Percentiles rank a stretch among this genome's conserved stretches.
These are phyloP conservation scores for Agrilus mali DNA, from an alignment of 2,888 invertebrate genomes.

Conservation along the genomic window DNA sequence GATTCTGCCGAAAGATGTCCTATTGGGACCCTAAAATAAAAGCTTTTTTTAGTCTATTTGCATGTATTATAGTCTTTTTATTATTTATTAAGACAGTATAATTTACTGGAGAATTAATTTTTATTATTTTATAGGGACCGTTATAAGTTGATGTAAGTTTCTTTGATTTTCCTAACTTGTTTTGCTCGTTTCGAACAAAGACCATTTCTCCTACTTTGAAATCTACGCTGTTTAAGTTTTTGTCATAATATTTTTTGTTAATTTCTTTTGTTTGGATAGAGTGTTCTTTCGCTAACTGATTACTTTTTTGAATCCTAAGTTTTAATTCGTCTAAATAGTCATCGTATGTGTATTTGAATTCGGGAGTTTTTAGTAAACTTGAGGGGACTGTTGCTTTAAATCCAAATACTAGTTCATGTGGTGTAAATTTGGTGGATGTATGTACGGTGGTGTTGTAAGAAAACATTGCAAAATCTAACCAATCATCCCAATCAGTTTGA, in stretches of 20 bases:
- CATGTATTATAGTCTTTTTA: too few relatives aligned
- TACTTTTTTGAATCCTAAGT: constrained; percentile 14
- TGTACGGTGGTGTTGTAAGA: constrained; percentile 18
- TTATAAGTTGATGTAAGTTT: constrained; percentile 1
- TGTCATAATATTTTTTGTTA: too few relatives aligned
- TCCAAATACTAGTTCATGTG: constrained; percentile 18
- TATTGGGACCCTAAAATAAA: too few relatives aligned
- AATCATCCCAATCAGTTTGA: constrained; percentile 10
- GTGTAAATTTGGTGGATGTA: constrained; percentile 16
- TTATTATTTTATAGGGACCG: too few relatives aligned
- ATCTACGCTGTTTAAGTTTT: constrained; percentile 3
- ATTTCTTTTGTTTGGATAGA: constrained; percentile 11
- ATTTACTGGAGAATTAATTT: too few relatives aligned
- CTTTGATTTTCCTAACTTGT: constrained; percentile 6
- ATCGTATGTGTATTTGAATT: constrained; percentile 19
- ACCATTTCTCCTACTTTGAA: constrained; percentile 12
- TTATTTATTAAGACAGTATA: too few relatives aligned
- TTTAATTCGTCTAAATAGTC: constrained; percentile 13
- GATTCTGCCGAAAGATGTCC: too few relatives aligned
- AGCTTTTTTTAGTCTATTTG: too few relatives aligned
- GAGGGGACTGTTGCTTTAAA: constrained; percentile 10
- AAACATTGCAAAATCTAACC: too few relatives aligned
- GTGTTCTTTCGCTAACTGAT: constrained; percentile 15
- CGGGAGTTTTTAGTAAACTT: constrained; percentile 12
- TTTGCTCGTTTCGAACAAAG: constrained; percentile 7